Evolutionary conservation across 2,113 vertebrate species (phyloP), one percentile per base, ranked within the genome.

Genomic region (Chaenogobius annularis): DNA sequence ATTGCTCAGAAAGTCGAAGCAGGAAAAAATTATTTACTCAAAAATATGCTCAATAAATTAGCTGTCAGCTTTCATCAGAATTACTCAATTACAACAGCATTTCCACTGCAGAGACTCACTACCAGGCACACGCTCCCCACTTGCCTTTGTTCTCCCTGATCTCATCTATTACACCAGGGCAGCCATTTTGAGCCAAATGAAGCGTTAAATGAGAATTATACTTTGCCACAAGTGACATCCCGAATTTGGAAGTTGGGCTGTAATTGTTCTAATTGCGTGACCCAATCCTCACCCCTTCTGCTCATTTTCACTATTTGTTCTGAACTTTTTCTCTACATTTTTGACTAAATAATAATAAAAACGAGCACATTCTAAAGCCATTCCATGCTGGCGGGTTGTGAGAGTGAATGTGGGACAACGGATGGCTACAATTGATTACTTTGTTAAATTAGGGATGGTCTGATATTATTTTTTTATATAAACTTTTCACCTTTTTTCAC

Each of bases 41-140:
- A 90, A 92, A 94, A 91, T 92, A 91, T 91, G 90, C 83, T 93
- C 85, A 75, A 88, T 90, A 90, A 93, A 94, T 91, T 89, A 92
- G 87, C 91, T 93, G 88, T 90, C 91, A 93, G 83, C 79, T 91
- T 91, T 92, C 83, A 92, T 92, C 85, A 90, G 90, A 61, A 90
- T 88, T 76, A 86, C 78, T 54, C 80, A 72, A 79, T 87, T 31
- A 31, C 83, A 85, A 86, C 84, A 79, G 79, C 69, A 69, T 83
- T 87, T 84, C 80, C 66, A 76, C 55, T 68, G 66, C 69, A 63
- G 65, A 20, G 66, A 46, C 37, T 46, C 55, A 10, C 73, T 44
- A n/a, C 17, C 22, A 58, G 35, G 40, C 58, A 56, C 52, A 71
- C 23, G 59, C 61, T 68, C 48, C 37, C 48, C 48, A 35, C 75